These are phyloP conservation scores for Mustelus asterias DNA, from an alignment of 2,113 vertebrate species.

Conservation along the genomic window DNA sequence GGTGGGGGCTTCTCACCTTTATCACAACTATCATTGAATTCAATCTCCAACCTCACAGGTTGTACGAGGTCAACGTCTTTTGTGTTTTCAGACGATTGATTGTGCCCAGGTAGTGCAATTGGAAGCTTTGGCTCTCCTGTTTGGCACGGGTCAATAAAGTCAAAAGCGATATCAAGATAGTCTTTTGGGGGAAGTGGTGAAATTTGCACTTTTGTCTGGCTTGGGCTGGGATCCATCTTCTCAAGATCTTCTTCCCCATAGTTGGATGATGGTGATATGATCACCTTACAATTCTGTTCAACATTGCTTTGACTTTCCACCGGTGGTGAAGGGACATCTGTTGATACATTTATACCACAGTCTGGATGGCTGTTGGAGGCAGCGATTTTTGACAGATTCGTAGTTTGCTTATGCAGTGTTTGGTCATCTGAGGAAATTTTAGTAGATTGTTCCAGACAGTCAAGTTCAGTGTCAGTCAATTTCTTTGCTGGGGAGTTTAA, in stretches of 20 bases:
- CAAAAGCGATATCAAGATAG: conserved; percentile 52
- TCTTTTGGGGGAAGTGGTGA: conserved; percentile 42
- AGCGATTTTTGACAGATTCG: background rate
- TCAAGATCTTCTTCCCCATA: conserved; percentile 10
- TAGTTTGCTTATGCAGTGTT: background rate
- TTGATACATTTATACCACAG: background rate
- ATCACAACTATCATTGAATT: conserved; percentile 55
- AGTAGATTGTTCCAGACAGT: background rate
- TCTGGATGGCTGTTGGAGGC: background rate
- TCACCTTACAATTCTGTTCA: background rate
- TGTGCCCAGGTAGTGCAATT: conserved; percentile 43
- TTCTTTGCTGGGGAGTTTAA: conserved; percentile 40
- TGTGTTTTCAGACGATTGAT: background rate
- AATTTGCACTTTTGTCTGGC: conserved; percentile 40
- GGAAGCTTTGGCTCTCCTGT: conserved; percentile 49
- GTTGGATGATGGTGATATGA: background rate
- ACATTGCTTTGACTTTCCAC: background rate
- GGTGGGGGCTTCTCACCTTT: conserved; percentile 54
- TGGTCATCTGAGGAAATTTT: background rate
- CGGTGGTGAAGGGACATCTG: background rate
- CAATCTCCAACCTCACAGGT: conserved; percentile 67
- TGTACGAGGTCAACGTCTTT: conserved; percentile 40
- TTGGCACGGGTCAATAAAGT: conserved; percentile 51
- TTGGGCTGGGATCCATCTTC: background rate
- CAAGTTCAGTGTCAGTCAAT: background rate